phyloP scores from a whole-genome alignment of 1,140 invertebrate species.

The Chlorops oryzae region DNA sequence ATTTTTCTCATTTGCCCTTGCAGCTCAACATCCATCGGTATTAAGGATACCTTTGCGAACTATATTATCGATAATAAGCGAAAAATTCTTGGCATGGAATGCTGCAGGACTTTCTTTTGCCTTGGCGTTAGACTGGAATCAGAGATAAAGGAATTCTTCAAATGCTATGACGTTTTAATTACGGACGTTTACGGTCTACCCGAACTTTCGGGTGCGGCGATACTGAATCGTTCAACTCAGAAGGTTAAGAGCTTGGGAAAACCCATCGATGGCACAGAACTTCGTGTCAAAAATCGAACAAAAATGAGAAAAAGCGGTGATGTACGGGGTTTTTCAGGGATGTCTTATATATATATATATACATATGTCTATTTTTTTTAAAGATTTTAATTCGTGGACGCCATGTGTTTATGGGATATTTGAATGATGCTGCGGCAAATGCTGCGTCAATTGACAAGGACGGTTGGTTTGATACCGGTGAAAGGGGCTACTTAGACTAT shows the following conservation, averaged over 20 bases:
- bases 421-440: slow-evolving; percentile 72
- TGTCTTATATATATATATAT: neutral
- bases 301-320: too few relatives aligned
- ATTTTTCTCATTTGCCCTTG: slow-evolving; percentile 35
- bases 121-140: slow-evolving; percentile 82
- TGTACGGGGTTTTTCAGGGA: slow-evolving; percentile 42
- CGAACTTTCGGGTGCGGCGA: slow-evolving; percentile 71
- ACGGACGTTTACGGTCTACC: slow-evolving; percentile 81
- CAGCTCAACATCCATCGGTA: slow-evolving; percentile 61
- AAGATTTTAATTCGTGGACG: slow-evolving; percentile 11
- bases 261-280: too few relatives aligned
- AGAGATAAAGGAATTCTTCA: slow-evolving; percentile 76
- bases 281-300: too few relatives aligned
- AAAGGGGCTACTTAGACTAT: slow-evolving; percentile 69
- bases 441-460: slow-evolving; percentile 60
- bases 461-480: slow-evolving; percentile 77
- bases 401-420: slow-evolving; percentile 85
- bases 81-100: slow-evolving; percentile 74
- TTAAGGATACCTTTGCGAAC: too few relatives aligned
- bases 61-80: too few relatives aligned
- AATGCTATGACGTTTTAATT: slow-evolving; percentile 76
- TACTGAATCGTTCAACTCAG: slow-evolving; percentile 53
- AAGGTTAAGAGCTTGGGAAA: slow-evolving; percentile 73
- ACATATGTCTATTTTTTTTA: slow-evolving; percentile 11
- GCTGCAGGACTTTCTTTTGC: slow-evolving; percentile 60